Percentiles rank a stretch among this genome's conserved stretches.
Conservation (phyloP, 2,888 invertebrate genomes). For the Synanthedon myopaeformis region DNA sequence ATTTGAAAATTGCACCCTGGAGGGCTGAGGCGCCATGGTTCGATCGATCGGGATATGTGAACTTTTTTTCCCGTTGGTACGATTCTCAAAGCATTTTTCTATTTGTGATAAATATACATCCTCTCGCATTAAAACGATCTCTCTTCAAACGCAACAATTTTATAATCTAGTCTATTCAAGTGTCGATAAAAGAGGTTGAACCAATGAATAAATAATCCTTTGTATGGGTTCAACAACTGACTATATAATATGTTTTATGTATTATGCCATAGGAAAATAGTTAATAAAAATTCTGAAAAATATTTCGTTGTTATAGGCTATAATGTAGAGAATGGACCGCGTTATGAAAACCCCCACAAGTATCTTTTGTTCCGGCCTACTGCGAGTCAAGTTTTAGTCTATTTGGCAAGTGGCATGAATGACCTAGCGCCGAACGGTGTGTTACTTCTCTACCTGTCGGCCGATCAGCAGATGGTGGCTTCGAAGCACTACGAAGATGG, state of each 20-base stretch:
- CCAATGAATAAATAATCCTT: no score
- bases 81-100: no score
- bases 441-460: constrained; percentile 91
- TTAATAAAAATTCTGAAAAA: not conserved
- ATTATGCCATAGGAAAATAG: not conserved
- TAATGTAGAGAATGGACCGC: constrained; percentile 15
- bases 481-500: constrained; percentile 88
- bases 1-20: no score
- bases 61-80: no score
- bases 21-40: no score
- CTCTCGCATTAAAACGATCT: no score
- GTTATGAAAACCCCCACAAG: constrained; percentile 88
- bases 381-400: constrained; percentile 92
- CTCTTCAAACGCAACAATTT: no score
- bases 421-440: constrained; percentile 93
- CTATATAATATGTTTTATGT: not conserved
- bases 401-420: constrained; percentile 91
- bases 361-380: constrained; percentile 96
- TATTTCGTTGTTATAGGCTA: constrained; percentile 11
- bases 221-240: no score
- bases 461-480: constrained; percentile 88
- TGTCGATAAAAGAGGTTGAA: no score
- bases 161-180: no score
- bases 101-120: no score
- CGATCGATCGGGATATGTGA: no score